Evolutionary conservation across 23 tunicate genomes (phyloP), one percentile per base, ranked within the genome.

Genomic region (Styela plicata): DNA sequence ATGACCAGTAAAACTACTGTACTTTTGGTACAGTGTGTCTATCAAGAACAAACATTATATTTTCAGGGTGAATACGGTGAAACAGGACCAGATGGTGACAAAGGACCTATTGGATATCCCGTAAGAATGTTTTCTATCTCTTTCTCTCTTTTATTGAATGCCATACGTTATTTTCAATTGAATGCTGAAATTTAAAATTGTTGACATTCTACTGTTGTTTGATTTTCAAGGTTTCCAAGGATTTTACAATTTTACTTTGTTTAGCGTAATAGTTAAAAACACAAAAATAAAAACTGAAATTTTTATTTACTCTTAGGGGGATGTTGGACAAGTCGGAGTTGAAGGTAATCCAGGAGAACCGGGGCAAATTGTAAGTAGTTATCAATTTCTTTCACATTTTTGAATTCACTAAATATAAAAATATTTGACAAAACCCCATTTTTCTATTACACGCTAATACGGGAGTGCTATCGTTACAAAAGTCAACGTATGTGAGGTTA

Each of bases 41-140:
- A n/a, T n/a, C n/a, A 67, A 25, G 0, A 25, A 25, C 71, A 1
- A 67, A 18, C 16, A 27, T 29, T 67, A 67, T n/a, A n/a, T n/a
- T n/a, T n/a, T n/a, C 31, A 67, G 71, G 71, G 71, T 25, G 31
- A 67, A 29, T 16, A 1, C 63, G 84, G 84, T 16, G 74, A 23
- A 28, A 27, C 2, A 32, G 84, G 84, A 23, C 27, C 34, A 64
- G 74, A 66, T 0, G 84, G 84, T 33, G 34, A 31, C 77, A 66
- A 80, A 80, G 84, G 84, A 1, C 17, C 84, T 16, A 29, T 69
- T 66, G 84, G 84, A 64, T 69, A 80, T 31, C 36, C 79, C 19
- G 84, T 69, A 1, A 67, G 71, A 25, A 19, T 22, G 71, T 18
- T 27, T 67, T 67, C 22, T 22, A 62, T 21, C 0, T 21, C 65